Base-by-base conservation (phyloP, 1,140 invertebrate genomes). In the Ceratina australensis region DNA sequence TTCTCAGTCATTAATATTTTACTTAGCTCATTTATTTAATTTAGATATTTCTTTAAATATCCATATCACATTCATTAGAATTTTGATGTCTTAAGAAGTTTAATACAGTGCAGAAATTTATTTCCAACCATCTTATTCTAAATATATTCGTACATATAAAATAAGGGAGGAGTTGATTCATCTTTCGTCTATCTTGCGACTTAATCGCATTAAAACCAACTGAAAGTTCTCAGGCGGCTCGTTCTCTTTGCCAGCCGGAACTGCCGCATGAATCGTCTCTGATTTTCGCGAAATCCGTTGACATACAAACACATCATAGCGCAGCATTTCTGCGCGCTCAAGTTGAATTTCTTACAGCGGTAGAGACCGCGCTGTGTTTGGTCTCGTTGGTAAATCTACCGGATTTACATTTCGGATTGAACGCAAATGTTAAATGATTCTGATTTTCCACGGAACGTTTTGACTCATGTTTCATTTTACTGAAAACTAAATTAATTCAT, bases 191-290 rank as follows among this genome's bases (percentile, higher is more conserved):
- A 69, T 80, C 74, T 80, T 57, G 22, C 54, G 20, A 22, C 16
- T 66, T 84, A 84, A 84, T 84, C 82, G 82, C 78, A 83, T 84
- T 84, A 84, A 83, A 83, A 65, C 78, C 82, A 77, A 84, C 82
- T 84, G 82, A 84, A 83, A 80, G 82, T 83, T 84, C 82, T 65
- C 78, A 80, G 16, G 82, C 33, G 67, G 56, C 54, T 65, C 28
- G 71, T 66, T 65, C 67, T 63, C 75, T 64, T 57, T 71, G 57
- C 72, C 49, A 20, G 8, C 33, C 5, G 33, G 33, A 42, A 42
- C 13, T 18, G 49, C 22, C 28, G 52, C 22, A 28, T 59, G 64
- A 71, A 61, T 79, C 72, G 78, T 42, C 28, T 50, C 24, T 67
- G 78, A 76, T 83, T 83, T 69, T 76, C 77, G 47, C 20, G 28